Conservation (phyloP, 1,140 invertebrate species). For the Halesus radiatus region DNA sequence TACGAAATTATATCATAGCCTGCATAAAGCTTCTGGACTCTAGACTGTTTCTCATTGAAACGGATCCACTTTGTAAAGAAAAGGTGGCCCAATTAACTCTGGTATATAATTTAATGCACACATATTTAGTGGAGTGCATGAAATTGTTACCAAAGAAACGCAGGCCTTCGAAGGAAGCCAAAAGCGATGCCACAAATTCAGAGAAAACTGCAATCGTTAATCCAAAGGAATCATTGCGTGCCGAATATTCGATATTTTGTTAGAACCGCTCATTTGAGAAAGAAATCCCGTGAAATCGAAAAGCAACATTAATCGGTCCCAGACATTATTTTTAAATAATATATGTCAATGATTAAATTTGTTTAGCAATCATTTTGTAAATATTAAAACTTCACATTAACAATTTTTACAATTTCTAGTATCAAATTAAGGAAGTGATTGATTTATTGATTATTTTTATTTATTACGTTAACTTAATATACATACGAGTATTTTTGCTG, state of each 20-base stretch:
- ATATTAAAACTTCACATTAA: too few relatives aligned
- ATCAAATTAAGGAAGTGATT: too few relatives aligned
- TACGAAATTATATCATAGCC: constrained; percentile 68
- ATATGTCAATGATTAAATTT: too few relatives aligned
- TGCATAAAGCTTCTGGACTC: constrained; percentile 69
- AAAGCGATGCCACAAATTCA: constrained; percentile 59
- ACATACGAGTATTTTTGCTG: too few relatives aligned
- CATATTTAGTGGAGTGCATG: constrained; percentile 65
- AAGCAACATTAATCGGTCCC: too few relatives aligned
- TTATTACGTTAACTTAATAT: too few relatives aligned
- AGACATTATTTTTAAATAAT: too few relatives aligned
- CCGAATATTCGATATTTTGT: constrained; percentile 28
- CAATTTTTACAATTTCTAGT: too few relatives aligned
- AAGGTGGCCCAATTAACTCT: constrained; percentile 68
- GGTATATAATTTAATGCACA: constrained; percentile 67
- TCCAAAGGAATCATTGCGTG: constrained; percentile 57
- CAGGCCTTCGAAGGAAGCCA: constrained; percentile 58
- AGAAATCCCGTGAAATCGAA: too few relatives aligned
- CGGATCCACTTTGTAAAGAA: constrained; percentile 67
- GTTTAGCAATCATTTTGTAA: too few relatives aligned
- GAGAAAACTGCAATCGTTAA: constrained; percentile 59
- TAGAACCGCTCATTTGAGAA: neutral
- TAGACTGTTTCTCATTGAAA: constrained; percentile 68
- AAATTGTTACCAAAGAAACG: constrained; percentile 65
- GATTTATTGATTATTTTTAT: too few relatives aligned